phyloP scores from a whole-genome alignment of 2,113 vertebrate species.

The Aphelocoma coerulescens region DNA sequence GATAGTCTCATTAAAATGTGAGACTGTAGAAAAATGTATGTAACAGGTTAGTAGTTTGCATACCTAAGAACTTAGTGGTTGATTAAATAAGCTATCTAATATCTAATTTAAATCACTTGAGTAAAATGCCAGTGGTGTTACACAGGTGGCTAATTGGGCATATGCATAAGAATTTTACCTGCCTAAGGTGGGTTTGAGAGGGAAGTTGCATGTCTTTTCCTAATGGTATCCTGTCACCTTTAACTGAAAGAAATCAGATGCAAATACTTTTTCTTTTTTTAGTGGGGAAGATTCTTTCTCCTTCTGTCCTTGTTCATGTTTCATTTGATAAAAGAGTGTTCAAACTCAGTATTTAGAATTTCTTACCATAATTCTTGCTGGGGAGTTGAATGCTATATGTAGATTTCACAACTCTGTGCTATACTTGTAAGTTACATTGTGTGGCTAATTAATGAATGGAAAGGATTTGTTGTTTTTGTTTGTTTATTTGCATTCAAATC shows the following conservation, averaged over 20 bases:
- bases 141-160: not conserved
- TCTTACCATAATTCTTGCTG: not conserved
- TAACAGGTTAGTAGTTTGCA: not conserved
- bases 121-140: not conserved
- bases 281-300: not conserved
- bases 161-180: not conserved
- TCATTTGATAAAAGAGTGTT: not conserved
- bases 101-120: not conserved
- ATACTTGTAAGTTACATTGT: not conserved
- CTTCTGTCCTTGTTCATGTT: not conserved
- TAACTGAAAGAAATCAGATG: not conserved
- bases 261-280: not conserved
- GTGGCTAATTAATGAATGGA: not conserved
- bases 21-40: not conserved
- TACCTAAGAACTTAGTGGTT: not conserved
- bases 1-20: not conserved
- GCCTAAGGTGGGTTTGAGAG: not conserved
- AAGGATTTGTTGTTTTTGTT: not conserved
- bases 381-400: not conserved
- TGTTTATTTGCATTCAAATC: not conserved
- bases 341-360: not conserved
- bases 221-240: not conserved
- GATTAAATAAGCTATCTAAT: not conserved
- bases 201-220: not conserved
- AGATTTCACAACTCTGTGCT: not conserved